Base-by-base conservation (phyloP, 2,113 vertebrate genomes). In the Rutilus rutilus region DNA sequence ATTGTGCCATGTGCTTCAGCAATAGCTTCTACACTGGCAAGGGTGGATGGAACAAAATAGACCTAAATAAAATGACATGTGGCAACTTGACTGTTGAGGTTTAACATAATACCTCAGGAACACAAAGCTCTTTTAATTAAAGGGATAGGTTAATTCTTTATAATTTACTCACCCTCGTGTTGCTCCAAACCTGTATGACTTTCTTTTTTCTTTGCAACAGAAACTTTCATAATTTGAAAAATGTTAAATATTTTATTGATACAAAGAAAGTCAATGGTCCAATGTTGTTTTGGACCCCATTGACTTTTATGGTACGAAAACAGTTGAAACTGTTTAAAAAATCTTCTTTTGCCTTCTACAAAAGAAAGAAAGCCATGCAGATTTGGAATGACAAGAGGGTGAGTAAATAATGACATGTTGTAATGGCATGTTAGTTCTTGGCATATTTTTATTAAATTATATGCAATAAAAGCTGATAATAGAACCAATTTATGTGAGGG, bases 1-100 rank as follows among this genome's bases (percentile, higher is more conserved):
- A 87, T 23, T 50, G 33, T 64, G 64, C 52, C 82, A 73, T 87
- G 60, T 17, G 6, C 60, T 64, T n/a, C 14, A 86, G 19, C 6
- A n/a, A 36, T 30, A 25, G n/a, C 60, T 19, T 83, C 75, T 60
- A 42, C 33, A 6, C n/a, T 71, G 65, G 17, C 64, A 50, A 67
- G 42, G 4, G 36, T 62, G 3, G 21, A 27, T 80, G 59, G 62
- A 47, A 67, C 23, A 67, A 67, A 50, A 30, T 10, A 67, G n/a
- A 82, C 2, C 25, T 69, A 36, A 27, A 82, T 6, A 47, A 69
- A n/a, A 36, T 82, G 36, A 9, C 57, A 42, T 17, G 11, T 42
- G 54, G 54, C 30, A 78, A 36, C 30, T 59, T 60, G 19, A 78
- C 75, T 4, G 75, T 52, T 19, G 47, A 76, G 25, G 47, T 52